Evolutionary conservation across 1,140 invertebrate genomes (phyloP), one percentile per base, ranked within the genome.

Genomic region (Heterodera carotae): DNA sequence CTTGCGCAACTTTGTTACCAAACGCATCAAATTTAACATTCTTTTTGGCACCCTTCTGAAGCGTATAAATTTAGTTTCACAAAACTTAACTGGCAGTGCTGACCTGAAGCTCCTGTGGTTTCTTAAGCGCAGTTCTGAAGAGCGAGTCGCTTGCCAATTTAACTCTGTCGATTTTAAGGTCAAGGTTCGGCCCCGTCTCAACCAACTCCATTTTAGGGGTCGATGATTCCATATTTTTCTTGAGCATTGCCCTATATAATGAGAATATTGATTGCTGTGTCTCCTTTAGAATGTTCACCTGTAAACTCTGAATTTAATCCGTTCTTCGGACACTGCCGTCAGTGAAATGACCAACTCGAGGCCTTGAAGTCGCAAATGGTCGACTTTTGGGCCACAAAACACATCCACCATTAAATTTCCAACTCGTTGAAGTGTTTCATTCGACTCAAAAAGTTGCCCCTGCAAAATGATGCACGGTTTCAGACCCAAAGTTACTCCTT

Each of bases 401-500:
- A 96, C 94, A 89, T 99, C 96, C 53, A 90, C 89, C 53, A 98
- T 91, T 25, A 98, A 86, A 88, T 93, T 97, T 84, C 95, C 94
- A 8, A 98, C 89, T 81, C 94, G 91, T 77, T 91, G 91, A 74
- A 93, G 91, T 76, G 95, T 93, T 15, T 85, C 80, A 67, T 92
- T 90, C 78, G 92, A 92, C 39, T 96, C 92, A 92, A 96, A 98
- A 22, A 92, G 89, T 75, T 95, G 92, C n/a, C 97, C 97, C 89
- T 94, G 92, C 84, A 99, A 97, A 27, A 97, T 85, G 15, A 99
- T 88, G 85, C 95, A 93, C 4, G 97, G 96, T 89, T 98, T 99
- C 0, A 91, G 91, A 15, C 94, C 95, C 34, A 91, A 87, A 1
- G 92, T 84, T 33, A 94, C 91, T 89, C 95, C 96, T 33, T 92